Conservation (phyloP, 2,888 invertebrate species). For the Polymixis flavicincta region DNA sequence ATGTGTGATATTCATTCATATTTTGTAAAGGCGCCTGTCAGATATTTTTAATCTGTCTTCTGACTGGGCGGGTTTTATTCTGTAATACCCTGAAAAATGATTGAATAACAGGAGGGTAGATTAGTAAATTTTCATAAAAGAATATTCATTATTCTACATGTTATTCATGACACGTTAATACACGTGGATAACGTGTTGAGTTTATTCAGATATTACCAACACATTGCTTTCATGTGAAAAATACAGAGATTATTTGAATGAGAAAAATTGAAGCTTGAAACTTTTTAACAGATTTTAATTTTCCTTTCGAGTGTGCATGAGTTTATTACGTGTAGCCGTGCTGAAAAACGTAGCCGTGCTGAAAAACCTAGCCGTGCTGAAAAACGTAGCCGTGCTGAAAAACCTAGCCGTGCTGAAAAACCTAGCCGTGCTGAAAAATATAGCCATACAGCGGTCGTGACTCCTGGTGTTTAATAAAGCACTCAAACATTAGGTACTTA, state of each 20-base stretch:
- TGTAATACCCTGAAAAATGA: conserved; percentile 16
- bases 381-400: too few relatives aligned
- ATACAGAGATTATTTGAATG: neutral
- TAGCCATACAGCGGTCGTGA: too few relatives aligned
- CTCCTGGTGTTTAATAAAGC: neutral
- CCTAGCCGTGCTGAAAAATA: neutral
- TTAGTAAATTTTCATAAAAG: conserved; percentile 15
- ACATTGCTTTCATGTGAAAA: neutral
- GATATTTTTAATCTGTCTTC: conserved; percentile 26
- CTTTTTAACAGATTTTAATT: neutral
- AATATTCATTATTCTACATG: conserved; percentile 19
- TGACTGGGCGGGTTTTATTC: conserved; percentile 20
- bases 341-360: neutral
- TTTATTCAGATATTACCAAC: conserved; percentile 8
- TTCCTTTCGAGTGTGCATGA: neutral
- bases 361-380: too few relatives aligned
- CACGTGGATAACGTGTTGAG: neutral
- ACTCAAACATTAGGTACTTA: neutral
- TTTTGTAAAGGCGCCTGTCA: neutral
- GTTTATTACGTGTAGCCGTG: neutral
- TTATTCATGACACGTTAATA: conserved; percentile 15
- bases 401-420: too few relatives aligned
- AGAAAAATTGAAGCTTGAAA: neutral
- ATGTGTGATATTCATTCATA: neutral
- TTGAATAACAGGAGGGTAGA: conserved; percentile 8